Percentiles rank a stretch among this genome's conserved stretches.
phyloP scores from a whole-genome alignment of 2,797 vertebrate species.

The Epinephelus malabaricus region DNA sequence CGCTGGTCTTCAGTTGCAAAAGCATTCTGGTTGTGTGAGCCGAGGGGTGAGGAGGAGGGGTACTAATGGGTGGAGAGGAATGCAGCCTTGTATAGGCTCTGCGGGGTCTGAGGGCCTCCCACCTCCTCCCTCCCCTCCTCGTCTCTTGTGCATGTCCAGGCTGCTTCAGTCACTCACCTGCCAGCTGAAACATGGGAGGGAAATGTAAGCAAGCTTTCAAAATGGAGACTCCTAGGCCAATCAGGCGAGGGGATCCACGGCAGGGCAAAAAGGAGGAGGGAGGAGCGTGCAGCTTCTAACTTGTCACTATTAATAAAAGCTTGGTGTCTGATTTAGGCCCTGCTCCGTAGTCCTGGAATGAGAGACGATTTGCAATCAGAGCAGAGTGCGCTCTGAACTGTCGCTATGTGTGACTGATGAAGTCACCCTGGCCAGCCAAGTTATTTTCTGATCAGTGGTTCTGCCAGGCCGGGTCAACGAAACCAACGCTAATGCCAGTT shows the following conservation, averaged over 20 bases:
- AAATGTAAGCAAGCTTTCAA: slow-evolving; percentile 71
- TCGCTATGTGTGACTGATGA: slow-evolving; percentile 69
- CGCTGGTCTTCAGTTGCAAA: slow-evolving; percentile 52
- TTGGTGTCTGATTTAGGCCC: slow-evolving; percentile 75
- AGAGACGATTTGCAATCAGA: slow-evolving; percentile 70
- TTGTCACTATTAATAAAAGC: slow-evolving; percentile 84
- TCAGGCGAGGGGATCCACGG: slow-evolving; percentile 47
- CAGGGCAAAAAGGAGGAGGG: slow-evolving; percentile 38
- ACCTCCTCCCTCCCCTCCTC: slow-evolving; percentile 43
- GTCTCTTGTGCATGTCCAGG: slow-evolving; percentile 58
- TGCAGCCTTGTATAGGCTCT: slow-evolving; percentile 89
- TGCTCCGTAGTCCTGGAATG: slow-evolving; percentile 74
- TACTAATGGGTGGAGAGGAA: slow-evolving; percentile 86
- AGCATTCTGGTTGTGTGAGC: slow-evolving; percentile 57
- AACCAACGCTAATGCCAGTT: slow-evolving; percentile 50
- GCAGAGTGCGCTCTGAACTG: slow-evolving; percentile 59
- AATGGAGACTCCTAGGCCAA: slow-evolving; percentile 73
- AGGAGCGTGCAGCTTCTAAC: slow-evolving; percentile 49
- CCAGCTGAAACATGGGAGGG: slow-evolving; percentile 73
- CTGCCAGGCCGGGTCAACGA: slow-evolving; percentile 48
- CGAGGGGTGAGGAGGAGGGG: slow-evolving; percentile 15
- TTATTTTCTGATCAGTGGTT: slow-evolving; percentile 74
- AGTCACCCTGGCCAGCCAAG: slow-evolving; percentile 56
- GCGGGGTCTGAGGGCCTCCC: slow-evolving; percentile 83
- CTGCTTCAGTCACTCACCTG: slow-evolving; percentile 79